Evolutionary conservation across 30 jellyfish, hydroid and myxozoan genomes (phyloP).

Genomic region (Phacellophora camtschatica): DNA sequence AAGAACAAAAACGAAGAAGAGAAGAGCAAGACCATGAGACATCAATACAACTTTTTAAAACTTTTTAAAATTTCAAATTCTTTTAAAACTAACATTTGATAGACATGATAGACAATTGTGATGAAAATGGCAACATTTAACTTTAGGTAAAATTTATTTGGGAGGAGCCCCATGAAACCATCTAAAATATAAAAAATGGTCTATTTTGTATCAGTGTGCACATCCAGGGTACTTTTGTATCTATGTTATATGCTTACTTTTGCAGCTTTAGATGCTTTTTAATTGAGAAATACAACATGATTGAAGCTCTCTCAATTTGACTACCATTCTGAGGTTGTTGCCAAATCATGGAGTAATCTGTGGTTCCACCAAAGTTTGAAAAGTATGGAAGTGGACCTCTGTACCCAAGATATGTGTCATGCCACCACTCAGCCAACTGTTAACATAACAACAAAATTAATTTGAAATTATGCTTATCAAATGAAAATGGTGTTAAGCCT

Average conservation of each 20-base stretch:
- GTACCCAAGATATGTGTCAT: constrained; percentile 61
- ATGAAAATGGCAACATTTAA: too few species aligned
- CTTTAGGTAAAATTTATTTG: too few species aligned
- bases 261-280: constrained; percentile 23
- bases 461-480: too few species aligned
- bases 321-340: constrained; percentile 57
- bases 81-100: too few species aligned
- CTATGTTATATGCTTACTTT: not conserved
- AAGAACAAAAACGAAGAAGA: constrained; percentile 13
- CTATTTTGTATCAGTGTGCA: not conserved
- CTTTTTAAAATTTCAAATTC: not conserved
- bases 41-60: too few species aligned
- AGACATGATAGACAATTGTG: too few species aligned
- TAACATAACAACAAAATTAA: too few species aligned
- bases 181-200: not conserved
- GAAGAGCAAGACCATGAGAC: constrained; percentile 40
- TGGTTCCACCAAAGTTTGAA: constrained; percentile 74
- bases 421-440: constrained; percentile 86
- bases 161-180: too few species aligned
- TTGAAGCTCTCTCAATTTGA: constrained; percentile 48
- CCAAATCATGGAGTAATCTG: constrained; percentile 27
- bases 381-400: constrained; percentile 83
- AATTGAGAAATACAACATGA: not conserved
- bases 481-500: too few species aligned
- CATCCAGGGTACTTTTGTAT: too few species aligned